Evolutionary conservation across 2,888 invertebrate genomes (phyloP).

Genomic region (Agrenia bidenticulata): DNA sequence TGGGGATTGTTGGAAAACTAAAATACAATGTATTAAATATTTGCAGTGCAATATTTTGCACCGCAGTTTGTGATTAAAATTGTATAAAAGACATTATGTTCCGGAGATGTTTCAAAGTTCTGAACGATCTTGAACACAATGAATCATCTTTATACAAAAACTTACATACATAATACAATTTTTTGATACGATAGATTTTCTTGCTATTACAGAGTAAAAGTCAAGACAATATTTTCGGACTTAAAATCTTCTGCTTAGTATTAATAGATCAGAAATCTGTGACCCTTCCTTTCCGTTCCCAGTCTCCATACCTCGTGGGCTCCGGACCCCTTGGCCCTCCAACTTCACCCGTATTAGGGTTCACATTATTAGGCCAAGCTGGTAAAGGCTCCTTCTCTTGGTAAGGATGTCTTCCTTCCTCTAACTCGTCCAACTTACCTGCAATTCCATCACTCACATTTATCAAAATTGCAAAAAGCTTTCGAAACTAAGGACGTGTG

Average conservation of each 20-base stretch:
- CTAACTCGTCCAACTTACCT: conserved; percentile 74
- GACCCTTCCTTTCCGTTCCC: conserved; percentile 97
- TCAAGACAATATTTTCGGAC: too few relatives aligned
- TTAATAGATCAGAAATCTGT: conserved; percentile 91
- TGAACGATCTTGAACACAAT: too few relatives aligned
- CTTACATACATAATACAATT: neutral
- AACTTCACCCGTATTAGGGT: conserved; percentile 91
- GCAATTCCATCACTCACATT: too few relatives aligned
- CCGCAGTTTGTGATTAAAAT: too few relatives aligned
- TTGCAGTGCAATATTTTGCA: too few relatives aligned
- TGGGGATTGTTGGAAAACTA: too few relatives aligned
- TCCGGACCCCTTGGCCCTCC: conserved; percentile 96
- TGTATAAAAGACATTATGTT: too few relatives aligned
- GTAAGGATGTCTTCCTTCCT: conserved; percentile 68
- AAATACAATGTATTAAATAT: too few relatives aligned
- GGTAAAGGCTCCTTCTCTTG: conserved; percentile 80
- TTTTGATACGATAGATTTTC: neutral
- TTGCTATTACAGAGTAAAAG: too few relatives aligned
- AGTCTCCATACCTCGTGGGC: conserved; percentile 98
- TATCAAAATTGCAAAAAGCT: too few relatives aligned
- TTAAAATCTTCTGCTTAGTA: neutral
- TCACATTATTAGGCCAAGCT: conserved; percentile 81
- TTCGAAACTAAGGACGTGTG: conserved; percentile 4
- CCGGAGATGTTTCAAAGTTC: too few relatives aligned
- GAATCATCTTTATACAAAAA: too few relatives aligned